Percentiles rank a stretch among this genome's conserved stretches.
Conservation (phyloP, 2,797 vertebrate genomes). For the Martes flavigula region DNA sequence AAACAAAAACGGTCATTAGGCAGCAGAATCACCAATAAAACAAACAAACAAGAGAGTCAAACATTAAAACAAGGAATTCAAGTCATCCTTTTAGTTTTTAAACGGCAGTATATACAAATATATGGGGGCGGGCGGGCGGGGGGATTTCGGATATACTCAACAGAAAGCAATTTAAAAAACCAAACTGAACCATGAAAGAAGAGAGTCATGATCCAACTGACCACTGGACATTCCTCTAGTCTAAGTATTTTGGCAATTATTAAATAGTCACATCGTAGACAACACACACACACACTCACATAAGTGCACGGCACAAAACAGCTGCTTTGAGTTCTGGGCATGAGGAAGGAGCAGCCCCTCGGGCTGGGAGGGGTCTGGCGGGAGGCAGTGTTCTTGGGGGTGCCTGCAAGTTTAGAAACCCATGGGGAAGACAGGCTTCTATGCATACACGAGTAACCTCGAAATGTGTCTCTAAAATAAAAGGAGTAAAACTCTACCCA, state of each 20-base stretch:
- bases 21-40: constrained; percentile 72
- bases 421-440: background rate
- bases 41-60: constrained; percentile 72
- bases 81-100: constrained; percentile 76
- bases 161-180: constrained; percentile 42
- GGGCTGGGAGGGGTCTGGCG: background rate
- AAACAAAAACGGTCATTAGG: constrained; percentile 75
- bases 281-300: too few species aligned
- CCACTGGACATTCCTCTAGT: constrained; percentile 11
- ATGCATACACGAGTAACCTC: fast-evolving
- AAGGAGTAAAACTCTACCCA: background rate
- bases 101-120: constrained; percentile 79
- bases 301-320: constrained; percentile 52
- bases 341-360: background rate
- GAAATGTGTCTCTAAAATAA: fast-evolving
- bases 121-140: background rate
- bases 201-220: constrained; percentile 57
- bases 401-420: background rate
- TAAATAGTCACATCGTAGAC: constrained; percentile 75
- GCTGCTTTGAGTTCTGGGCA: background rate
- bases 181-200: background rate
- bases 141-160: constrained; percentile 64
- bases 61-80: constrained; percentile 78
- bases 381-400: background rate
- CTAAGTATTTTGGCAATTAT: constrained; percentile 81